Evolutionary conservation across 2,113 vertebrate species (phyloP), one percentile per base, ranked within the genome.

Genomic region (Leuciscus idus): DNA sequence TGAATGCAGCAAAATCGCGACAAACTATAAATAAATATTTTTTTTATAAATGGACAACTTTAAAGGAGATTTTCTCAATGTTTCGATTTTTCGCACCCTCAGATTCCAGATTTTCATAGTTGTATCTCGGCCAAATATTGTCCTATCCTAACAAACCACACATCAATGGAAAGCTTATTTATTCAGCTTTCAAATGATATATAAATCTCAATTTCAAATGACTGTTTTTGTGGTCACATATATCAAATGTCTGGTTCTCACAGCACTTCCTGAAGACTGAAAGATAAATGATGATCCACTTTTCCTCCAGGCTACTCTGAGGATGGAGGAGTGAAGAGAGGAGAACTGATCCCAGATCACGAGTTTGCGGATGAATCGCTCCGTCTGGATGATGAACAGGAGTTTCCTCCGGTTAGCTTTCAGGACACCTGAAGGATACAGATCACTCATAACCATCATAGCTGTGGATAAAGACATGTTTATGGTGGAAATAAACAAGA

Each of bases 341-440:
- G 97, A 3, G 97, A 99, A 87, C 94, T 99, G 2, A 97, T 99
- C 89, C 98, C 98, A 0, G 98, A 99, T 81, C 97, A 99, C 0
- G 98, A 99, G 94, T 97, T 99, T 83, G 98, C 97, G 0, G 95
- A 96, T 1, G 97, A 97, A 82, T 97, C 98, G 0, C 96, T 99
- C 85, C 95, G 96, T 90, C 96, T 99, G 43, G 98, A 99, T 0
- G 98, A 99, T 0, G 97, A 98, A 93, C 96, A 95, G 83, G 97
- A 98, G 90, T 99, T 99, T 72, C 97, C 98, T 90, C 98, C 98
- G 92, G 97, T 99, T 96, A 99, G 96, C 97, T 97, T 95, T 90
- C 93, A 30, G 59, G 19, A 48, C 33, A 81, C 36, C 39, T 81
- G 59, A 81, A 46, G 6, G 23, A 26, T 26, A 13, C 43, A 19